Percentiles rank a stretch among this genome's conserved stretches.
Conservation (phyloP, 2,888 invertebrate species). For the Agrypnus murinus region DNA sequence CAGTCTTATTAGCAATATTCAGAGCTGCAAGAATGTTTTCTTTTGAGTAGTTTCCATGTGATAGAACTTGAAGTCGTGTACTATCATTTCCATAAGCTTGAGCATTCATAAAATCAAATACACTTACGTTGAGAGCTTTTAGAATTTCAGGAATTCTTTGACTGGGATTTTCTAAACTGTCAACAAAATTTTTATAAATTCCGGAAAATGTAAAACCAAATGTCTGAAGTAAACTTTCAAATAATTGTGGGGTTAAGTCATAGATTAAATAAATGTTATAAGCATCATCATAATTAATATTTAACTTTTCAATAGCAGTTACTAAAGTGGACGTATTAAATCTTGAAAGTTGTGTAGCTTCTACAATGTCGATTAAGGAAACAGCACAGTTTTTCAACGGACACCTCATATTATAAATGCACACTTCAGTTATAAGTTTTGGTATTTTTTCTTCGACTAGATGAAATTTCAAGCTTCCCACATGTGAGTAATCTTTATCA, state of each 20-base stretch:
- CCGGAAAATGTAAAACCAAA: conserved; percentile 32
- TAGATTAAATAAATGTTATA: conserved; percentile 24
- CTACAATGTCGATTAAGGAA: conserved; percentile 20
- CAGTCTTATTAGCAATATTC: conserved; percentile 36
- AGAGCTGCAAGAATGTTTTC: conserved; percentile 35
- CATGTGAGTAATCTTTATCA: conserved; percentile 13
- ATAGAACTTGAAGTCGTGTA: conserved; percentile 39
- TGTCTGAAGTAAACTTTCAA: conserved; percentile 25
- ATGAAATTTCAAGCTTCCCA: conserved; percentile 33
- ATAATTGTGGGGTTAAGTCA: conserved; percentile 9
- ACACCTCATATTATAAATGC: conserved; percentile 30
- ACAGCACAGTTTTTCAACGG: conserved; percentile 25
- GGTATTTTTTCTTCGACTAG: conserved; percentile 32
- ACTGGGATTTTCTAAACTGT: conserved; percentile 22
- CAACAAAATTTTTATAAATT: conserved; percentile 43
- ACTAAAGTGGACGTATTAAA: conserved; percentile 21
- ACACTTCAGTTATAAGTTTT: conserved; percentile 34
- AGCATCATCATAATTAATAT: conserved; percentile 9
- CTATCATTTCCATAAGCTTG: conserved; percentile 43
- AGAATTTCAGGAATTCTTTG: conserved; percentile 38
- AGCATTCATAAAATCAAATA: conserved; percentile 37
- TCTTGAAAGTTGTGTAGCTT: conserved; percentile 27
- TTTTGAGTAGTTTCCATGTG: conserved; percentile 48
- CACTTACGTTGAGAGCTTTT: conserved; percentile 42
- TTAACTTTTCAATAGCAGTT: conserved; percentile 25